These are phyloP conservation scores for Blastobasis lacticolella DNA, from an alignment of 2,888 invertebrate genomes.

Conservation along the genomic window DNA sequence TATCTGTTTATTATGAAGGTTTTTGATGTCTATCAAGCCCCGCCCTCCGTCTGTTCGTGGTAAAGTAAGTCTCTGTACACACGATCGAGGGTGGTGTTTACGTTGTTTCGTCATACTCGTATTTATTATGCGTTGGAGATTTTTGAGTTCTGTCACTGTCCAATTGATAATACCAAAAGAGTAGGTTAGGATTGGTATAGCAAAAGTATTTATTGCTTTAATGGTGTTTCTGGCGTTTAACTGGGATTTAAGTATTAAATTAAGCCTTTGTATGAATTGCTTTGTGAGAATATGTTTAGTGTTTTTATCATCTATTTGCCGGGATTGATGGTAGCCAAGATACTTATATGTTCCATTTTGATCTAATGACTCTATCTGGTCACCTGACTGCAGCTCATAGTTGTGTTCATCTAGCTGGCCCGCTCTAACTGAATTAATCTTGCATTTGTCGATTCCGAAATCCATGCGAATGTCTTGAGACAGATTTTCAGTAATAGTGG, in stretches of 20 bases:
- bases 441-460: conserved; percentile 5
- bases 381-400: neutral
- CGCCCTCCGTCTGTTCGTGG: neutral
- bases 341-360: neutral
- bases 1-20: conserved; percentile 5
- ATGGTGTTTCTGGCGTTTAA: neutral
- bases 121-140: conserved; percentile 2
- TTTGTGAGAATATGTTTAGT: neutral
- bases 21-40: conserved; percentile 3
- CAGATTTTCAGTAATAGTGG: conserved; percentile 1
- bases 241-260: neutral
- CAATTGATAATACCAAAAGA: conserved; percentile 3
- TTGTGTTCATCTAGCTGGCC: neutral
- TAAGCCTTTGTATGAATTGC: neutral
- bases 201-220: neutral
- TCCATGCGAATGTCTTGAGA: conserved; percentile 2
- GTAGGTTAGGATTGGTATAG: conserved; percentile 1
- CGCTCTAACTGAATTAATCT: neutral
- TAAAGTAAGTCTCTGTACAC: conserved; percentile 5
- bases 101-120: conserved; percentile 1
- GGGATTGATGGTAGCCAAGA: neutral
- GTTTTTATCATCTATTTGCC: neutral
- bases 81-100: no score
- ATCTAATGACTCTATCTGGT: neutral
- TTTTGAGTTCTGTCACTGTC: neutral